Evolutionary conservation across 2,888 invertebrate species (phyloP), one percentile per base, ranked within the genome.

Genomic region (Epinotia bilunana): DNA sequence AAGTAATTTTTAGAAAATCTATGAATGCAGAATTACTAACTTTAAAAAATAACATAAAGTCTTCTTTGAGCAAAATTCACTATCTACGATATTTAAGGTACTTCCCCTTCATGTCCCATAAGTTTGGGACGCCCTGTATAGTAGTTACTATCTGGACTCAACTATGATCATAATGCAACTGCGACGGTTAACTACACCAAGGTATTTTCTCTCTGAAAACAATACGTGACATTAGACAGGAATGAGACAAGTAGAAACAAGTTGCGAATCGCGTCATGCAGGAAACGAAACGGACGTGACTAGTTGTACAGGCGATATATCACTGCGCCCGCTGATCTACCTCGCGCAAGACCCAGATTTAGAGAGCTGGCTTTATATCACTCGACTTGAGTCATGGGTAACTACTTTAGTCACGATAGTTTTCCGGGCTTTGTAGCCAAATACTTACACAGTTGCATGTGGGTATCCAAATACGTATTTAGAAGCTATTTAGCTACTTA

Each of bases 201-300:
- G 39, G 39, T 39, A 9, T 39, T 9, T 39, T 39, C n/a, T 39
- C 39, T 1, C 1, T 39, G 39, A 39, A 39, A 39, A 39, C 9
- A 7, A 39, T 9, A 9, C 9, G 9, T 39, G 7, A 7, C 39
- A 39, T 9, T 39, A 39, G 16, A 53, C 13, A 5, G 7, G 53
- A 53, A n/a, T 53, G 53, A 53, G n/a, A 53, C 53, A 53, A 53
- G 7, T 53, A n/a, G 16, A 53, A 13, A 53, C 13, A 53, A n/a
- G 53, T 53, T 53, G 53, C n/a, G 53, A 57, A 57, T 57, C 18
- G 20, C n/a, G 3, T 58, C 49, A 20, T 65, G 70, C 46, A 67
- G 57, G 58, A 55, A 71, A 74, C 73, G 43, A 75, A 62, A 63
- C n/a, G 16, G 69, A 77, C 77, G 77, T 77, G 77, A 70, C 74